Evolutionary conservation across 1,140 invertebrate species (phyloP), one percentile per base, ranked within the genome.

Genomic region (Bombus polaris): DNA sequence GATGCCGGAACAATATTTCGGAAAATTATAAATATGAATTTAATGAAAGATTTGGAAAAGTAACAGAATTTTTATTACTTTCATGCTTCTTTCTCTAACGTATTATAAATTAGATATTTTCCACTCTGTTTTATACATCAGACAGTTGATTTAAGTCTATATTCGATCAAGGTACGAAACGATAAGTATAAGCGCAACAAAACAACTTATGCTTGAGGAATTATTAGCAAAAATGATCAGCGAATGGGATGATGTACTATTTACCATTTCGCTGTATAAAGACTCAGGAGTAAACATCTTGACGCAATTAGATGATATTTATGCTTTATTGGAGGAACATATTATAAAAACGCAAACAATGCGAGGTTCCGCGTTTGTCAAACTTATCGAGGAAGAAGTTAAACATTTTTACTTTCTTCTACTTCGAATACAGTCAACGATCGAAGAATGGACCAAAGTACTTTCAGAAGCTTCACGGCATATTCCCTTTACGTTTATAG

Each of bases 381-480:
- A 96, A 88, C 96, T 97, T 4, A 96, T 97, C 89, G 96, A 96
- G 92, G 87, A 87, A 6, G 95, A 97, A 88, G 94, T 96, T 65
- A 95, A 95, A 85, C 94, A 95, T 10, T 97, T 97, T 96, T 99
- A 98, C 93, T 96, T 97, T 96, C 96, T 88, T 83, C 91, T 35
- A 95, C 94, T 62, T 92, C 97, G 82, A 92, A 95, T 72, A 87
- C 95, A 66, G 89, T 97, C 4, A 74, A 96, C 96, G 25, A 93
- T 97, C 2, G 95, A 97, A 81, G 95, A 96, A 83, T 97, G 97
- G 96, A 93, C 96, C 13, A 95, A 96, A 94, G 98, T 97, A 87
- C 6, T 44, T 47, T 42, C 2, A 57, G 2, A 47, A 13, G 22
- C 22, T 59, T 42, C 59, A 22, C 32, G 4, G 28, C 0, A 18